A percentile compares a stretch with the other conserved stretches of the same genome.
phyloP scores from a whole-genome alignment of 1,140 invertebrate species.

The Drosophila ambigua region DNA sequence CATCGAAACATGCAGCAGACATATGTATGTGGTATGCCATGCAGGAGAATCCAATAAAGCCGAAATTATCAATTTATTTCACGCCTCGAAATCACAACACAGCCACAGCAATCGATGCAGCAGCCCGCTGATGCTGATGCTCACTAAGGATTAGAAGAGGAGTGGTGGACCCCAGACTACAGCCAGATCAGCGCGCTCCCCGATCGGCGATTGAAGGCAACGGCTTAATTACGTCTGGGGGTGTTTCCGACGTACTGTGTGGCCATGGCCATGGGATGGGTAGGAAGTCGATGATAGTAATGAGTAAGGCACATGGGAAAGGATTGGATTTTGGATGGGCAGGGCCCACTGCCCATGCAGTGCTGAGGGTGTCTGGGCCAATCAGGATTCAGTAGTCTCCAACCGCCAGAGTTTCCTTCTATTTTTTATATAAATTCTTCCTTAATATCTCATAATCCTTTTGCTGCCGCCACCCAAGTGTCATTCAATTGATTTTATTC shows the following conservation, averaged over 20 bases:
- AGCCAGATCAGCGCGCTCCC: neutral
- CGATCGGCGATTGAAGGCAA: conserved; percentile 48
- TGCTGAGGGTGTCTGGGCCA: too few relatives aligned
- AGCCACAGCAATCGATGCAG: conserved; percentile 13
- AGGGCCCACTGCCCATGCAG: too few relatives aligned
- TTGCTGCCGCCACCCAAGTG: too few relatives aligned
- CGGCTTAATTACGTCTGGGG: conserved; percentile 71
- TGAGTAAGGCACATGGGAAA: conserved; percentile 30
- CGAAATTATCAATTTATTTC: conserved; percentile 83
- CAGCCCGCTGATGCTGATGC: too few relatives aligned
- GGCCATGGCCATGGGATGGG: conserved; percentile 15
- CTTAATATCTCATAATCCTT: too few relatives aligned
- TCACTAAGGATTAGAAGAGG: conserved; percentile 14
- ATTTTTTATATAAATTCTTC: too few relatives aligned
- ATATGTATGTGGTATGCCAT: conserved; percentile 45
- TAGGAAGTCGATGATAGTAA: conserved; percentile 39
- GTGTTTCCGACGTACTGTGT: conserved; percentile 25
- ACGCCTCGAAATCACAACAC: conserved; percentile 76
- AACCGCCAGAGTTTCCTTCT: too few relatives aligned
- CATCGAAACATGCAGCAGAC: conserved; percentile 35
- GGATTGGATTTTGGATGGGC: neutral
- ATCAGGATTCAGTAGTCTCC: too few relatives aligned
- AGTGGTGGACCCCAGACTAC: neutral
- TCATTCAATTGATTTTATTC: neutral
- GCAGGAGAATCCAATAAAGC: conserved; percentile 73